Base-by-base conservation (phyloP, 2,797 vertebrate species). In the Trematomus bernacchii region DNA sequence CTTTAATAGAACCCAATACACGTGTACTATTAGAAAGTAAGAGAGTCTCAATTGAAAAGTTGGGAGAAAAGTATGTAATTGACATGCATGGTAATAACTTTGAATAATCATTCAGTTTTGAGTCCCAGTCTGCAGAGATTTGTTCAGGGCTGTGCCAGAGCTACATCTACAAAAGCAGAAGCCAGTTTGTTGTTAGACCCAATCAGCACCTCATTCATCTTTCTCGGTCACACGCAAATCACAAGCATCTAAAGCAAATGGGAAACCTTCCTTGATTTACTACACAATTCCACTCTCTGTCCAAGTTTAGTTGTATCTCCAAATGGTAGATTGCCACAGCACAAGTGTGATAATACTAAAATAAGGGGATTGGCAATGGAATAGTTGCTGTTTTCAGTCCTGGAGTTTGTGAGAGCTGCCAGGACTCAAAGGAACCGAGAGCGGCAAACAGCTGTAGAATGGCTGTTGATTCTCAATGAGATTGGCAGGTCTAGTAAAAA, bases 401-500 rank as follows among this genome's bases (percentile, higher is more conserved):
- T 48, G 21, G 43, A 48, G 40, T 60, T 59, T 55, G 14, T 57
- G 55, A 71, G 18, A 5, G 23, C 61, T 48, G 6, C 50, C 5
- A 27, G 52, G 16, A 58, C 46, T 51, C 37, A 62, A 73, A 72
- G 63, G 19, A 37, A 66, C 27, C 53, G 30, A 66, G 42, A 52
- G 46, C 61, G 15, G 48, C 57, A 40, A 71, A 76, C 50, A 70
- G 55, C 48, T 70, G 21, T 15, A 42, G n/a, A 71, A 62, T 65
- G 52, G 21, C 30, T 74, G 69, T 64, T 80, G 58, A 74, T 67
- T 65, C 27, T 63, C 27, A 40, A 18, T 51, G 68, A 76, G 52
- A 77, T 9, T 68, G 63, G 51, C 60, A 68, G 50, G 0, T 60
- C 50, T 65, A 10, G 33, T 13, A 64, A 16, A 11, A 10, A 9